Evolutionary conservation across 2,888 invertebrate species (phyloP).

Genomic region (Colletes collaris): DNA sequence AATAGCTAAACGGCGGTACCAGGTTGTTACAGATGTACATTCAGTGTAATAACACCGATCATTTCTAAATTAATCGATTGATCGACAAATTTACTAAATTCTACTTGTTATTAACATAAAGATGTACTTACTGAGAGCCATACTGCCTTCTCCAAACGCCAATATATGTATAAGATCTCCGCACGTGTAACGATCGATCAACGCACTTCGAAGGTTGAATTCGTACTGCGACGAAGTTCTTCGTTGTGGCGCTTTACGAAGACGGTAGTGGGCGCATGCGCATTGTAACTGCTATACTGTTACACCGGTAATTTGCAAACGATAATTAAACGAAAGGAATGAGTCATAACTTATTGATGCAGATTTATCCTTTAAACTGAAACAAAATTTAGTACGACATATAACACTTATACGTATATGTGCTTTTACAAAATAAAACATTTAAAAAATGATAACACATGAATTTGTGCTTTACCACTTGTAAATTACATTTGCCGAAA

Average conservation of each 20-base stretch:
- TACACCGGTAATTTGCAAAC: conserved; percentile 18
- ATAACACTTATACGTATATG: neutral
- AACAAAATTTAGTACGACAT: neutral
- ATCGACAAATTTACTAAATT: neutral
- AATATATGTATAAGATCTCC: neutral
- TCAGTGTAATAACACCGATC: too few species aligned
- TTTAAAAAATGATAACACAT: too few species aligned
- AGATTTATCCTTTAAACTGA: neutral
- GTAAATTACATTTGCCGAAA: conserved; percentile 21
- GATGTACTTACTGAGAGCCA: conserved; percentile 63
- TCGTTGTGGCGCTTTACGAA: conserved; percentile 34
- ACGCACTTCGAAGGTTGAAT: conserved; percentile 14
- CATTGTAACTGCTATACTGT: neutral
- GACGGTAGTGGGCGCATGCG: conserved; percentile 32
- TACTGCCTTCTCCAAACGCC: conserved; percentile 13
- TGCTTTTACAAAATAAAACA: too few species aligned
- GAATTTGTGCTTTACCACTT: too few species aligned
- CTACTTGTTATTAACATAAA: neutral
- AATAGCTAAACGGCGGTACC: too few species aligned
- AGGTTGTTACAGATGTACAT: too few species aligned
- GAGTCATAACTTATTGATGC: conserved; percentile 41
- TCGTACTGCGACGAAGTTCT: conserved; percentile 52
- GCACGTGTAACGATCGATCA: neutral
- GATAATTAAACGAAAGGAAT: conserved; percentile 35
- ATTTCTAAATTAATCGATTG: neutral